Evolutionary conservation across 2,797 vertebrate genomes (phyloP).

Genomic region (Petrocephalus sullivani): DNA sequence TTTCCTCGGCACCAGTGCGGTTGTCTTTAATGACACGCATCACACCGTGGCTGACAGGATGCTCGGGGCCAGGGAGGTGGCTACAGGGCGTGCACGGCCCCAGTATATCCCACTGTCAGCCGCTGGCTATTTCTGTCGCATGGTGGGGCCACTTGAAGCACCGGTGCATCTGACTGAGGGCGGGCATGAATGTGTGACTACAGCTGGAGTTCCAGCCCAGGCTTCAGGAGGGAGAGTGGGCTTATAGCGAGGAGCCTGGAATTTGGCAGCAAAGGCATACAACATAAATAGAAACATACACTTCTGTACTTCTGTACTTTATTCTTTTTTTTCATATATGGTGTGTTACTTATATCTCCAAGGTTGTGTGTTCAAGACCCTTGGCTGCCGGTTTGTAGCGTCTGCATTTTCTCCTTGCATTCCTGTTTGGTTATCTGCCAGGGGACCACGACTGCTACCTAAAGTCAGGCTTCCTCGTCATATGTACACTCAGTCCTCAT

Average conservation of each 20-base stretch:
- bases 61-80: background rate
- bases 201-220: background rate
- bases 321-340: background rate
- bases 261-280: background rate
- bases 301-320: background rate
- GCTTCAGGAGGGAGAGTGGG: background rate
- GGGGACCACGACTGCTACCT: background rate
- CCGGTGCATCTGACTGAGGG: background rate
- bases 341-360: background rate
- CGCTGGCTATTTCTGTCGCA: background rate
- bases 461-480: background rate
- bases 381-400: background rate
- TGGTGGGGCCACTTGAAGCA: background rate
- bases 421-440: background rate
- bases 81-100: background rate
- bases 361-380: background rate
- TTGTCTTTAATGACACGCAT: background rate
- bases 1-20: background rate
- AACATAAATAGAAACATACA: background rate
- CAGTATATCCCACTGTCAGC: background rate
- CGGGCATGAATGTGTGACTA: background rate
- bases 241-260: background rate
- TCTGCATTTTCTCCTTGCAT: background rate
- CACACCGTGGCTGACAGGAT: background rate
- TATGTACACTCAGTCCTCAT: background rate